Percentiles rank a stretch among this genome's conserved stretches.
Evolutionary conservation across 2,113 vertebrate genomes (phyloP).

Genomic region (Hassar affinis): DNA sequence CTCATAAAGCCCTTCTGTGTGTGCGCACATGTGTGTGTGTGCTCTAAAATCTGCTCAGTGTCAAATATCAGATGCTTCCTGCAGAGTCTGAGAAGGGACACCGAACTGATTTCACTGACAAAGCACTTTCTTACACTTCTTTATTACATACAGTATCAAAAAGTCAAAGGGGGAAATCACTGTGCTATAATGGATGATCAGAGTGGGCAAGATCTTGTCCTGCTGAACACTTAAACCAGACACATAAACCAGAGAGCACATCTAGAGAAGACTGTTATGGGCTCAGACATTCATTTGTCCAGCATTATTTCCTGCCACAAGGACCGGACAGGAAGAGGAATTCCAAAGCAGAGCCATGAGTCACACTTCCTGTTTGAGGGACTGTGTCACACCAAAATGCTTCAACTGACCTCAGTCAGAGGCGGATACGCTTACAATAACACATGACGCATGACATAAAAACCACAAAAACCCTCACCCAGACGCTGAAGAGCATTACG

Average conservation of each 20-base stretch:
- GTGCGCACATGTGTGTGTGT: background rate
- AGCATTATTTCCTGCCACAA: conserved; percentile 54
- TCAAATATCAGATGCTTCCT: conserved; percentile 50
- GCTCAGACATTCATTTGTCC: background rate
- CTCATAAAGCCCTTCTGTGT: conserved; percentile 26
- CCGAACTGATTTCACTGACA: conserved; percentile 19
- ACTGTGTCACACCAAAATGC: conserved; percentile 15
- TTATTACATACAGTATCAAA: conserved; percentile 15
- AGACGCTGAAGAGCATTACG: background rate
- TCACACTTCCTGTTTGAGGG: conserved; percentile 58
- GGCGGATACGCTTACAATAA: conserved; percentile 18
- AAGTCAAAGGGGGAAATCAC: background rate
- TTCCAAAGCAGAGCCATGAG: conserved; percentile 58
- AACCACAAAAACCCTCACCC: background rate
- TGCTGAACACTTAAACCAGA: conserved; percentile 2
- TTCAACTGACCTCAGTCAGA: conserved; percentile 25
- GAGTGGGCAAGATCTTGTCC: background rate
- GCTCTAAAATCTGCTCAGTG: conserved; percentile 31
- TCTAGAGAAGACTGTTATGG: background rate
- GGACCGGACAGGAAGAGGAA: conserved; percentile 50
- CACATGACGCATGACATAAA: conserved; percentile 7
- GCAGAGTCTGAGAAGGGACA: conserved; percentile 4
- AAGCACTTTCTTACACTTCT: conserved; percentile 19
- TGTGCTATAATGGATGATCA: conserved; percentile 1
- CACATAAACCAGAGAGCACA: background rate